These are phyloP conservation scores for Tachycineta bicolor DNA, from an alignment of 2,113 vertebrate genomes.

Conservation along the genomic window DNA sequence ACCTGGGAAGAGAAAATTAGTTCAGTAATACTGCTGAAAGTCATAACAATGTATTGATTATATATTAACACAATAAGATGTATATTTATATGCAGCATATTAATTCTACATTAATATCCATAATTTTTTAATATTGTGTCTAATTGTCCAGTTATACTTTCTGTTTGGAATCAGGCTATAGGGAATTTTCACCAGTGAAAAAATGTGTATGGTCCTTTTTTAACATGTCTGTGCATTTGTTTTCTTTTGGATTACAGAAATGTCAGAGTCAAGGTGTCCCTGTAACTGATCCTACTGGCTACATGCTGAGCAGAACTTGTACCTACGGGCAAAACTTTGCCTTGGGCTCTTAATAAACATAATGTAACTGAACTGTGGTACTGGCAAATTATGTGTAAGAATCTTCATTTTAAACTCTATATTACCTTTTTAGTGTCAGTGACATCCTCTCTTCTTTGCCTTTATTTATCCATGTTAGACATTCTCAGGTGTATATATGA, in stretches of 20 bases:
- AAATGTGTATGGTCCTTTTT: not conserved
- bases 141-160: not conserved
- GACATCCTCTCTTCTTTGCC: not conserved
- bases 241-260: not conserved
- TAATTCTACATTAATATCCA: not conserved
- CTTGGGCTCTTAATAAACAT: not conserved
- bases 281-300: not conserved
- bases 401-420: not conserved
- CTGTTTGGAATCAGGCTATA: not conserved
- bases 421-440: not conserved
- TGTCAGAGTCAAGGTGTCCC: not conserved
- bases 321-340: not conserved
- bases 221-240: not conserved
- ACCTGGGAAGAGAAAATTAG: not conserved
- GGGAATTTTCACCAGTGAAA: not conserved
- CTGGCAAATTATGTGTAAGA: not conserved
- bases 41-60: not conserved
- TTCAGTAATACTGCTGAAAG: not conserved
- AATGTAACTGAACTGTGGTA: not conserved
- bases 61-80: not conserved
- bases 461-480: not conserved
- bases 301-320: not conserved
- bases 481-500: not conserved
- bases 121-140: not conserved
- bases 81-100: not conserved